These are phyloP conservation scores for Musca domestica DNA, from an alignment of 1,140 invertebrate species.

Conservation along the genomic window DNA sequence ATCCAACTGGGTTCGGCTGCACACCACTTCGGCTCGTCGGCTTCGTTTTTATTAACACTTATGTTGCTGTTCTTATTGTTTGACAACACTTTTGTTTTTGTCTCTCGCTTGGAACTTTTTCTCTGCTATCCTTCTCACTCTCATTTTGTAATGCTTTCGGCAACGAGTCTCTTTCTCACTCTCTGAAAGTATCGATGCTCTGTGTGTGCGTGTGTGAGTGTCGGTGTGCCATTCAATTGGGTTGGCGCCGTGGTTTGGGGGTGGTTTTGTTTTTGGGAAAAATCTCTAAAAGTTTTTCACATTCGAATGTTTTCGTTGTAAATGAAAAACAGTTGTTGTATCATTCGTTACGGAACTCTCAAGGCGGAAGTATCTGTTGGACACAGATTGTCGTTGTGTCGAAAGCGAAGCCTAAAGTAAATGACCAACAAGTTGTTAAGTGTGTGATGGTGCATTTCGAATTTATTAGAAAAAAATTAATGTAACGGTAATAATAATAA, in stretches of 20 bases:
- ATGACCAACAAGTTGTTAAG: slow-evolving; percentile 2
- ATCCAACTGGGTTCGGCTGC: neutral
- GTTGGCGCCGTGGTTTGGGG: slow-evolving; percentile 7
- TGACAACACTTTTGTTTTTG: too few species aligned
- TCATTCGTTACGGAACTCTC: slow-evolving; percentile 52
- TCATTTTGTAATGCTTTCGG: too few species aligned
- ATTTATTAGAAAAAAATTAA: too few species aligned
- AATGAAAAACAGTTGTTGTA: slow-evolving; percentile 48
- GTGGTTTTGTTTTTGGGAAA: neutral
- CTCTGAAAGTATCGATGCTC: neutral
- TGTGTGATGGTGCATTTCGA: too few species aligned
- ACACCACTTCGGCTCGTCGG: neutral
- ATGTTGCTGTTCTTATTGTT: too few species aligned
- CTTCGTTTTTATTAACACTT: too few species aligned
- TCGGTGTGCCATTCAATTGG: slow-evolving; percentile 24
- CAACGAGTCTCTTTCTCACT: too few species aligned
- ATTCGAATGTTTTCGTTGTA: slow-evolving; percentile 44
- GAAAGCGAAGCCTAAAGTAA: too few species aligned
- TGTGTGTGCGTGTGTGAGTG: neutral
- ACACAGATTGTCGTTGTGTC: neutral
- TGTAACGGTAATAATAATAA: too few species aligned
- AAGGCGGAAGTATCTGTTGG: slow-evolving; percentile 43
- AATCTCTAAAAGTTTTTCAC: neutral
- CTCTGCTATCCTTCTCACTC: too few species aligned
- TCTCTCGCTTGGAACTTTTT: too few species aligned